These are phyloP conservation scores for Adoxophyes honmai DNA, from an alignment of 1,140 invertebrate genomes.

Conservation along the genomic window DNA sequence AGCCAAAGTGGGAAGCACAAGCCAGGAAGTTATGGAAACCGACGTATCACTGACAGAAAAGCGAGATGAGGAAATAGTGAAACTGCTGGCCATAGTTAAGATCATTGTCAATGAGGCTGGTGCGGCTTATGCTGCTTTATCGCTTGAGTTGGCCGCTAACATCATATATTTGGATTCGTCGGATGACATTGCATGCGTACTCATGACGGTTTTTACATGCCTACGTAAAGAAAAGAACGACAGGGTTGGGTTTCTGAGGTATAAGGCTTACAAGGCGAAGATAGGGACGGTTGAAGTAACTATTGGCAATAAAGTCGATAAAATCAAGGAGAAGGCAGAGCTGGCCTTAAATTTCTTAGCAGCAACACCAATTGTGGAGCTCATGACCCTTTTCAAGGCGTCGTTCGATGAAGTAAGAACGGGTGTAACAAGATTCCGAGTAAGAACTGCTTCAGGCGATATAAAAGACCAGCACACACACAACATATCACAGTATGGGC, in stretches of 20 bases:
- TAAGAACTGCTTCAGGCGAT: conserved; percentile 7
- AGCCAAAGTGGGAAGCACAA: too few relatives aligned
- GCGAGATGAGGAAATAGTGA: too few relatives aligned
- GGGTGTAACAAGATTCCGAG: conserved; percentile 19
- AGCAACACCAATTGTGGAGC: conserved; percentile 18
- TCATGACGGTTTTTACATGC: not conserved
- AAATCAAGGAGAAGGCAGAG: not conserved
- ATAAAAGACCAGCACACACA: conserved; percentile 6
- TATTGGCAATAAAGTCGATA: not conserved
- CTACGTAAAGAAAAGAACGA: not conserved
- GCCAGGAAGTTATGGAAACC: too few relatives aligned
- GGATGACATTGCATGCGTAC: not conserved
- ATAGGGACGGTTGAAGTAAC: not conserved
- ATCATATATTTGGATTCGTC: not conserved
- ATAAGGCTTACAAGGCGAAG: not conserved
- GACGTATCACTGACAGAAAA: too few relatives aligned
- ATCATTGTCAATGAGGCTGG: too few relatives aligned
- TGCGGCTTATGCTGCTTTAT: too few relatives aligned
- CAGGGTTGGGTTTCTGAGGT: not conserved
- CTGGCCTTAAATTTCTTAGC: not conserved
- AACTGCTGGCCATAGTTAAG: too few relatives aligned
- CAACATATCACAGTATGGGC: conserved; percentile 24
- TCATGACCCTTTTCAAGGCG: conserved; percentile 21
- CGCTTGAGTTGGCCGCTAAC: too few relatives aligned
- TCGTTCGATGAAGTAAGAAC: conserved; percentile 26